Percentiles rank a stretch among this genome's conserved stretches.
These are phyloP conservation scores for Scomberomorus guttatus DNA, from an alignment of 2,797 vertebrate species.

Conservation along the genomic window DNA sequence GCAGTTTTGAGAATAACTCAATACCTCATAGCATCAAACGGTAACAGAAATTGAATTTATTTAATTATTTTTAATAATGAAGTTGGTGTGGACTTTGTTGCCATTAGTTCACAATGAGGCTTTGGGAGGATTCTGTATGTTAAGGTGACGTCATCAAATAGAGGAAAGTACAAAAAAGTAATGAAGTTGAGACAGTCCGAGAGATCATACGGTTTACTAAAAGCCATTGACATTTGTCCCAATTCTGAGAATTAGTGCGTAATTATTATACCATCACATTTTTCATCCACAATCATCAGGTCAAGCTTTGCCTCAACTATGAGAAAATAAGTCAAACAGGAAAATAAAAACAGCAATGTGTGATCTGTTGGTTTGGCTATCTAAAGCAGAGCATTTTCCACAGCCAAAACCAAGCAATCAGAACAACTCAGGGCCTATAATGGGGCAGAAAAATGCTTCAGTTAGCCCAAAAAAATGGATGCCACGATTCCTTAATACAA, in stretches of 20 bases:
- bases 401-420: constrained; percentile 40
- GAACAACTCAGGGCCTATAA: constrained; percentile 39
- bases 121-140: background rate
- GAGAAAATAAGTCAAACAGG: constrained; percentile 18
- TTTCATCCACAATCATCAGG: constrained; percentile 38
- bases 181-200: background rate
- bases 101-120: background rate
- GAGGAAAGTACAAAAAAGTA: background rate
- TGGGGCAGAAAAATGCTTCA: constrained; percentile 34
- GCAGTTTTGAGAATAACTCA: no score
- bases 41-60: background rate
- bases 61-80: no score
- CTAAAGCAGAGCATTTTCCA: background rate
- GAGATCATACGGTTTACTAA: constrained; percentile 7
- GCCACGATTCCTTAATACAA: background rate
- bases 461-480: constrained; percentile 14
- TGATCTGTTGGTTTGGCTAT: constrained; percentile 15
- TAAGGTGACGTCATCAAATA: background rate
- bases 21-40: background rate
- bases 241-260: constrained; percentile 22
- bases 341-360: constrained; percentile 2
- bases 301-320: constrained; percentile 39
- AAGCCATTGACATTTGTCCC: constrained; percentile 16
- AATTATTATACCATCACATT: constrained; percentile 29
- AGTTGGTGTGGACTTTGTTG: background rate